Percentiles rank a stretch among this genome's conserved stretches.
These are phyloP conservation scores for Syrista parreyssii DNA, from an alignment of 2,888 invertebrate species.

Conservation along the genomic window DNA sequence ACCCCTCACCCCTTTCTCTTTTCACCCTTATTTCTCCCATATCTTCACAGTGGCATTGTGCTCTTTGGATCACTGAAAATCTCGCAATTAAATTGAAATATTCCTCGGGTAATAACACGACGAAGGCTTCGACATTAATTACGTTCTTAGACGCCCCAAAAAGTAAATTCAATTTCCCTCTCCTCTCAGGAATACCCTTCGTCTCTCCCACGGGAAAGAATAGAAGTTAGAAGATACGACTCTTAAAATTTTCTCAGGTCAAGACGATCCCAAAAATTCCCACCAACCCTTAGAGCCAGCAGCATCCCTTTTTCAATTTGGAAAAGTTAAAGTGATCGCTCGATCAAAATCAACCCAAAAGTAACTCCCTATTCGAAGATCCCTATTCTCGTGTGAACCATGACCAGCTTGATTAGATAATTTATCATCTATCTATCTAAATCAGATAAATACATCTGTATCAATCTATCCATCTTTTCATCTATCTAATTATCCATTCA, in stretches of 20 bases:
- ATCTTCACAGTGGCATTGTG: not conserved
- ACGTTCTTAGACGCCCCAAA: too few relatives aligned
- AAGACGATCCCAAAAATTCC: not conserved
- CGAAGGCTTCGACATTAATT: not conserved
- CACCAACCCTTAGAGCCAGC: not conserved
- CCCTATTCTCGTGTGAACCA: not conserved
- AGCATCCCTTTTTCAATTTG: not conserved
- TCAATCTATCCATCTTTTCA: not conserved
- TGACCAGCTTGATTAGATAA: not conserved
- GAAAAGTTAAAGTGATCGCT: too few relatives aligned
- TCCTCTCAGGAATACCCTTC: not conserved
- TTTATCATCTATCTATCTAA: not conserved
- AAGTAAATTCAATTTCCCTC: too few relatives aligned
- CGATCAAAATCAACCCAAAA: not conserved
- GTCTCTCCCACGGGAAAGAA: not conserved
- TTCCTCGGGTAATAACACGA: not conserved
- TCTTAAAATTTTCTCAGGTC: not conserved
- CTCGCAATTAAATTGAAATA: not conserved
- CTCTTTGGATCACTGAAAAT: too few relatives aligned
- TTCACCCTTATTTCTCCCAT: constrained; percentile 5
- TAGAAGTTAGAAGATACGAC: not conserved
- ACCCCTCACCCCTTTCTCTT: constrained; percentile 12
- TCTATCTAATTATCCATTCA: not conserved
- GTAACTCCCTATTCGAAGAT: not conserved
- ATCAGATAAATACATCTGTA: too few relatives aligned